These are phyloP conservation scores for Meloidogyne floridensis DNA, from an alignment of 1,140 invertebrate genomes.

Conservation along the genomic window DNA sequence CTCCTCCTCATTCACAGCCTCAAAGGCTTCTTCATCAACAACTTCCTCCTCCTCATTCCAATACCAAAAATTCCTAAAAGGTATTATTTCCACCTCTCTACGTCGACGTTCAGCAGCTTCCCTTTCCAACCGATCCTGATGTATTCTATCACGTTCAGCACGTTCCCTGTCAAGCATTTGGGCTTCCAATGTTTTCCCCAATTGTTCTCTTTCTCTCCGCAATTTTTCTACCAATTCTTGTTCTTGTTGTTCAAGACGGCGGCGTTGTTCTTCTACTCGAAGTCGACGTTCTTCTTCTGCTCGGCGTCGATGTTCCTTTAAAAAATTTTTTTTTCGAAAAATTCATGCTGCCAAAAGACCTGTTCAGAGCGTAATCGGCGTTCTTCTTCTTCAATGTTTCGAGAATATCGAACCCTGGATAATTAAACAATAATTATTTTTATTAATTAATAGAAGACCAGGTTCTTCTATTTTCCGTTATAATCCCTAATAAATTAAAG, in stretches of 20 bases:
- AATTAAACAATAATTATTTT: neutral
- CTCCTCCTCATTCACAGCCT: neutral
- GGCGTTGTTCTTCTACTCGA: constrained; percentile 54
- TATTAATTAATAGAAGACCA: too few relatives aligned
- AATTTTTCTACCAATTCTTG: constrained; percentile 54
- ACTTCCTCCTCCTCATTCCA: neutral
- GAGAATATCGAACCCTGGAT: constrained; percentile 41
- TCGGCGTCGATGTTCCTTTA: constrained; percentile 42
- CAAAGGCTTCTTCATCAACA: neutral
- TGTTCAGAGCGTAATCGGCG: constrained; percentile 58
- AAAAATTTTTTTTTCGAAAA: neutral
- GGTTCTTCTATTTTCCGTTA: too few relatives aligned
- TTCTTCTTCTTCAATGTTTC: constrained; percentile 63
- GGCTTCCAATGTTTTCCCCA: constrained; percentile 48
- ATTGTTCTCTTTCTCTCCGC: constrained; percentile 53
- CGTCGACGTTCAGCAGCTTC: constrained; percentile 47
- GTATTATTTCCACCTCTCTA: constrained; percentile 31
- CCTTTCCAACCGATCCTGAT: constrained; percentile 33
- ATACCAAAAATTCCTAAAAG: neutral
- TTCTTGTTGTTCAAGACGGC: constrained; percentile 54
- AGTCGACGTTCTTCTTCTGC: constrained; percentile 61
- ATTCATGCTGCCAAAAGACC: neutral
- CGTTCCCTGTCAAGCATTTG: constrained; percentile 40
- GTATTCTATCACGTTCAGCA: constrained; percentile 40
- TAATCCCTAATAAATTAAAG: too few relatives aligned